Conservation (phyloP, 1,140 invertebrate genomes). For the Harlomillsia oculata region DNA sequence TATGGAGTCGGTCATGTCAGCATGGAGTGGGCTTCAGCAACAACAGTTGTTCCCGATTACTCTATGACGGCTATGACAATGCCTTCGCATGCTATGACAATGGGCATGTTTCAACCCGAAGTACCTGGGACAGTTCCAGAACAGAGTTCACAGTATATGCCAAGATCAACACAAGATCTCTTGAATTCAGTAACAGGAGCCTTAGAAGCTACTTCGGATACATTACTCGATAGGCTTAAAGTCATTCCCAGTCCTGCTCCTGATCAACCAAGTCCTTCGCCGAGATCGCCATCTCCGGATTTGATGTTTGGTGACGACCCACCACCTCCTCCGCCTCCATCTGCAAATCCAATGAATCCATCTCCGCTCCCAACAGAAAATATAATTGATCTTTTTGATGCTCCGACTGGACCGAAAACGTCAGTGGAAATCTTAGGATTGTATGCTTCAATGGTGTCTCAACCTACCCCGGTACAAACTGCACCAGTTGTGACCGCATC, state of each 20-base stretch:
- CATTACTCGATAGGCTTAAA: conserved; percentile 67
- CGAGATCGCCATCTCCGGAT: conserved; percentile 59
- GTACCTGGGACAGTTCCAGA: not conserved
- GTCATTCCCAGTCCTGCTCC: conserved; percentile 59
- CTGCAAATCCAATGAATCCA: conserved; percentile 19
- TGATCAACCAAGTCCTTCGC: conserved; percentile 72
- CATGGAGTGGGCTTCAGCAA: not conserved
- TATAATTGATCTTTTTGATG: conserved; percentile 28
- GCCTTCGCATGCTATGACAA: not conserved
- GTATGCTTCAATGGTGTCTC: conserved; percentile 16
- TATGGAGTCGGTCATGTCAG: not conserved
- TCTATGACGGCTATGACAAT: not conserved
- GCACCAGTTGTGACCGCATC: too few relatives aligned
- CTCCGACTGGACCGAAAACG: conserved; percentile 14
- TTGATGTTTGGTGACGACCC: conserved; percentile 49
- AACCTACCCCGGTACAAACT: not conserved
- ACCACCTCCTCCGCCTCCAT: conserved; percentile 18
- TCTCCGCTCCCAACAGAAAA: conserved; percentile 19
- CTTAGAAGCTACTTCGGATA: conserved; percentile 75
- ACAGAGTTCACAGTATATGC: too few relatives aligned
- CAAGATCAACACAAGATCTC: conserved; percentile 67
- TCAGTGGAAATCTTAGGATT: conserved; percentile 28
- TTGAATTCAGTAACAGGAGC: conserved; percentile 74
- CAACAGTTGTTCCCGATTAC: not conserved
- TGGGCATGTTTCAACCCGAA: not conserved